These are phyloP conservation scores for Porites lutea DNA, from an alignment of 64 coral and sea anemone genomes.

Conservation along the genomic window DNA sequence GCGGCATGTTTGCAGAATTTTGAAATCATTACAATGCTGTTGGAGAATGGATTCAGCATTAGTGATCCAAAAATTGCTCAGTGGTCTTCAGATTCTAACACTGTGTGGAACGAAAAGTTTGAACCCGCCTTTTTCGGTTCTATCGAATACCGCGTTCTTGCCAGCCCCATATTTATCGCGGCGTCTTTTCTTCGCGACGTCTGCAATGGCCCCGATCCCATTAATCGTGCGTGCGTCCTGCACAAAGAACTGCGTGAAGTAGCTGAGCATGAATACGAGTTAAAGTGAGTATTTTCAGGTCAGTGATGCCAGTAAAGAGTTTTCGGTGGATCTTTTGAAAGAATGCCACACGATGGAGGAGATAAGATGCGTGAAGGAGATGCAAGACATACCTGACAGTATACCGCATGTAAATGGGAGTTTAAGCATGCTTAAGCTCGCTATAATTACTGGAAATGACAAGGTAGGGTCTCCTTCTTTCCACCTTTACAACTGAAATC, in stretches of 20 bases:
- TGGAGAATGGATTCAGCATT: conserved; percentile 19
- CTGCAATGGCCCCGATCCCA: conserved; percentile 13
- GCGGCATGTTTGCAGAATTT: conserved; percentile 30
- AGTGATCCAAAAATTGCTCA: not conserved
- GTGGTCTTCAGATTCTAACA: not conserved
- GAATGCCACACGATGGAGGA: conserved; percentile 47
- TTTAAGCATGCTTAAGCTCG: conserved; percentile 36
- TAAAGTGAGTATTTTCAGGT: conserved; percentile 35
- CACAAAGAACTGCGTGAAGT: conserved; percentile 2
- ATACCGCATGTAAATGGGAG: too few relatives aligned
- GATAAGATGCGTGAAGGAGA: conserved; percentile 36
- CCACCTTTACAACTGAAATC: too few relatives aligned
- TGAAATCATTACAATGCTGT: conserved; percentile 17
- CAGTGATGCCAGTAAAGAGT: conserved; percentile 30
- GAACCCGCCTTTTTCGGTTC: conserved; percentile 10
- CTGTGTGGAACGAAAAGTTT: not conserved
- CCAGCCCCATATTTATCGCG: conserved; percentile 4
- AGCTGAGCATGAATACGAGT: not conserved
- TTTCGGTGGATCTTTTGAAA: conserved; percentile 12
- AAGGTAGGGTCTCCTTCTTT: not conserved
- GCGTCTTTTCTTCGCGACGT: conserved; percentile 21
- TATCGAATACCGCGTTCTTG: conserved; percentile 25
- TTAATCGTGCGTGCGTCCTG: conserved; percentile 12
- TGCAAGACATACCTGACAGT: not conserved
- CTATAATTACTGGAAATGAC: conserved; percentile 16